phyloP scores from a whole-genome alignment of 2,888 invertebrate genomes.

The Lobophora halterata region DNA sequence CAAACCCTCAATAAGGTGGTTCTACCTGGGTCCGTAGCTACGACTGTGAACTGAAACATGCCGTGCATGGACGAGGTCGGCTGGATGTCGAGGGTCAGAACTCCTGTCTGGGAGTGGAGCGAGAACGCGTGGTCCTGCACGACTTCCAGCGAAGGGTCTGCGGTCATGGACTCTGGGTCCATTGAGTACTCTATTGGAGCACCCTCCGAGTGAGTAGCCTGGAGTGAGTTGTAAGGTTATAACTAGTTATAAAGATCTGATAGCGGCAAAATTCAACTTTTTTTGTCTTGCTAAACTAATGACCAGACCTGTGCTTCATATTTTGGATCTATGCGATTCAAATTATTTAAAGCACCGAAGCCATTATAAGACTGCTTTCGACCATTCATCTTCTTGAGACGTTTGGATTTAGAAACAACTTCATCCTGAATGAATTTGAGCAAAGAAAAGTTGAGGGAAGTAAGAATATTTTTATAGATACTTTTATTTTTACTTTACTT shows the following conservation, averaged over 20 bases:
- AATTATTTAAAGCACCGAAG: too few relatives aligned
- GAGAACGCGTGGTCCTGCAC: conserved; percentile 62
- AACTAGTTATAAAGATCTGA: not conserved
- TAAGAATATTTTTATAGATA: too few relatives aligned
- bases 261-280: too few relatives aligned
- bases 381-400: too few relatives aligned
- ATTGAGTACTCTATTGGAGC: conserved; percentile 64
- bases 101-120: conserved; percentile 63
- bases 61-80: conserved; percentile 80
- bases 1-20: conserved; percentile 1
- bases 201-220: conserved; percentile 82
- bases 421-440: not conserved
- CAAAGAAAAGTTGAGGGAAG: not conserved
- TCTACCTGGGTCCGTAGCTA: conserved; percentile 76
- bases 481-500: too few relatives aligned
- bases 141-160: conserved; percentile 62
- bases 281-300: too few relatives aligned
- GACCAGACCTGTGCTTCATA: too few relatives aligned
- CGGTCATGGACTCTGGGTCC: conserved; percentile 53
- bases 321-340: too few relatives aligned
- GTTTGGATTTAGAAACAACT: too few relatives aligned
- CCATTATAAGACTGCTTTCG: too few relatives aligned
- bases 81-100: conserved; percentile 71
- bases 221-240: conserved; percentile 6
- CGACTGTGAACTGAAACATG: conserved; percentile 79